These are phyloP conservation scores for Cryptophagus acutangulus DNA, from an alignment of 2,888 invertebrate species.

Conservation along the genomic window DNA sequence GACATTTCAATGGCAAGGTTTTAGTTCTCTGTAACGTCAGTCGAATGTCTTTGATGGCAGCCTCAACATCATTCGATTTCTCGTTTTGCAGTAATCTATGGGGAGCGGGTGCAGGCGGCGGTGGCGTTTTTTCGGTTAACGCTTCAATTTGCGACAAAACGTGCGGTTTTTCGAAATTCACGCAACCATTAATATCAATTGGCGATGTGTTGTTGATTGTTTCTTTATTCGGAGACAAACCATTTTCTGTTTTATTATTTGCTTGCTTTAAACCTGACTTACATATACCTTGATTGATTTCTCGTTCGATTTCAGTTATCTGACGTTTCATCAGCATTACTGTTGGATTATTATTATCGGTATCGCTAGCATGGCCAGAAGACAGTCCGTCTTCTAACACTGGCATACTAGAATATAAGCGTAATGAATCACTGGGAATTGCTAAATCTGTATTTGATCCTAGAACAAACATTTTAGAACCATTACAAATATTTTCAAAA, in stretches of 20 bases:
- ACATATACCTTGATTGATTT: conserved; percentile 60
- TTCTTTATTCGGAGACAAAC: conserved; percentile 39
- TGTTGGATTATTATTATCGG: conserved; percentile 82
- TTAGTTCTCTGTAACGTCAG: conserved; percentile 71
- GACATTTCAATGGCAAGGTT: conserved; percentile 55
- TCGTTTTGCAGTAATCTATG: conserved; percentile 54
- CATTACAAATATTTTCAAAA: background rate
- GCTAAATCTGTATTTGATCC: conserved; percentile 56
- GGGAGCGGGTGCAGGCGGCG: conserved; percentile 72
- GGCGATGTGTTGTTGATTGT: conserved; percentile 37
- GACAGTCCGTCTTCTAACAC: conserved; percentile 91
- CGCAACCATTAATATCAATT: conserved; percentile 42
- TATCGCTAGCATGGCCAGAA: conserved; percentile 89
- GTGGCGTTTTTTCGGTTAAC: conserved; percentile 57
- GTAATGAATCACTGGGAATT: conserved; percentile 59
- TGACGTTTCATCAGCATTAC: conserved; percentile 62
- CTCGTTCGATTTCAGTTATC: conserved; percentile 67
- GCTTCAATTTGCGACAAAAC: conserved; percentile 42
- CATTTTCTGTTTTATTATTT: conserved; percentile 40
- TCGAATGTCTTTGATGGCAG: conserved; percentile 79
- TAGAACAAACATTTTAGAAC: conserved; percentile 25
- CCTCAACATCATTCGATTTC: conserved; percentile 49
- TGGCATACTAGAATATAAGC: conserved; percentile 77
- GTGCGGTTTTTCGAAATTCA: conserved; percentile 41
- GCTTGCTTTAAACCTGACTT: conserved; percentile 39